Conservation (phyloP, 2,888 invertebrate genomes). For the Drosophila falleni region DNA sequence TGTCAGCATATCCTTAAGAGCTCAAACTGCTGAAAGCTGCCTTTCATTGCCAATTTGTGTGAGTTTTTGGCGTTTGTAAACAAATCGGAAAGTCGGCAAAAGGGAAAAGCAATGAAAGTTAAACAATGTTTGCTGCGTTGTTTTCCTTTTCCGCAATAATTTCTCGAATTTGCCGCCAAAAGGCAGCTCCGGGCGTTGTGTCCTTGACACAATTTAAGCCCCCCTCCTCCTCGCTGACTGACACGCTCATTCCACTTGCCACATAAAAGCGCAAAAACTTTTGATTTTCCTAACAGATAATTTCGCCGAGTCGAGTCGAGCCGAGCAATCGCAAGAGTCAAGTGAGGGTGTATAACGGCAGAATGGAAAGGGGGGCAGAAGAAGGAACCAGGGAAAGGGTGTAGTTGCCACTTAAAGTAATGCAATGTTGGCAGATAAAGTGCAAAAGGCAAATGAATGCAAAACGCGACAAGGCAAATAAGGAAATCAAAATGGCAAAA, state of each 20-base stretch:
- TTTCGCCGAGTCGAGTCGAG: constrained; percentile 49
- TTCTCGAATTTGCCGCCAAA: constrained; percentile 68
- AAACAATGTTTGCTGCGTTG: constrained; percentile 71
- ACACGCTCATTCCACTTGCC: constrained; percentile 43
- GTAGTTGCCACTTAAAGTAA: constrained; percentile 73
- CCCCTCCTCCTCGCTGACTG: constrained; percentile 24
- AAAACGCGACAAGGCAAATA: constrained; percentile 75
- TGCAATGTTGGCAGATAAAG: constrained; percentile 65
- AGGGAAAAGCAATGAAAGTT: constrained; percentile 63
- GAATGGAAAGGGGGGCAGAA: not conserved
- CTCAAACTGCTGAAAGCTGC: constrained; percentile 24
- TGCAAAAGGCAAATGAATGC: constrained; percentile 63
- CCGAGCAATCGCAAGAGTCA: constrained; percentile 46
- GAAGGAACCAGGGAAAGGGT: constrained; percentile 2
- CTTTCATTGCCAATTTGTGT: constrained; percentile 62
- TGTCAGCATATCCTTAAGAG: constrained; percentile 28
- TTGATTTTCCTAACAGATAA: constrained; percentile 71
- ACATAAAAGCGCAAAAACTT: constrained; percentile 71
- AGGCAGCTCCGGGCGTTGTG: constrained; percentile 47
- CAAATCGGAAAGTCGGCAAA: constrained; percentile 30
- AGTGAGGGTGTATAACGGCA: not conserved
- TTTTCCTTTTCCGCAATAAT: constrained; percentile 75
- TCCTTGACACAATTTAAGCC: constrained; percentile 69
- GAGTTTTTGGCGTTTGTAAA: constrained; percentile 32
- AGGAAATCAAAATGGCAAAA: constrained; percentile 77